Conservation (phyloP, 2,113 vertebrate genomes). For the Aleadryas rufinucha region DNA sequence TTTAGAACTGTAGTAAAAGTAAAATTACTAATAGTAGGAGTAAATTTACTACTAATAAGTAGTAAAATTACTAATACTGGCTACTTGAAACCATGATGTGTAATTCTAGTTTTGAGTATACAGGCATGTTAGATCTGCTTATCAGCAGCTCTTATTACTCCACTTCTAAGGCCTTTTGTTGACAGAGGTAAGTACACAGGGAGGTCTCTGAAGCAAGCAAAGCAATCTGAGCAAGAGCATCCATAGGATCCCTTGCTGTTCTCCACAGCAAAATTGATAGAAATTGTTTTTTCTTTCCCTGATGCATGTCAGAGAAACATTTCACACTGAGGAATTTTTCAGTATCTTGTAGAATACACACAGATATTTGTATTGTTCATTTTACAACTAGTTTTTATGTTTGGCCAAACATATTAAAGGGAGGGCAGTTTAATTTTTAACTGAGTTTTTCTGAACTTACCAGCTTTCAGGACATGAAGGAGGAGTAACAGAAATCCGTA, state of each 20-base stretch:
- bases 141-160: background rate
- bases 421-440: background rate
- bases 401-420: background rate
- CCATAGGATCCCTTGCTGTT: background rate
- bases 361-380: background rate
- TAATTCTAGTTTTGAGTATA: background rate
- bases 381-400: background rate
- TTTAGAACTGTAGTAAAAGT: background rate
- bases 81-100: background rate
- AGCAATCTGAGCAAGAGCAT: background rate
- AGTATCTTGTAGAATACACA: background rate
- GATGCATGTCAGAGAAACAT: background rate
- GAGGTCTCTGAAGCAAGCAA: background rate
- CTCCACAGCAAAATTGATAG: background rate
- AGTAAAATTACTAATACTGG: background rate
- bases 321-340: background rate
- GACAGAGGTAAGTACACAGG: background rate
- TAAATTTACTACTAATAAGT: background rate
- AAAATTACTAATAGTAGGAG: background rate
- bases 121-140: background rate
- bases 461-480: background rate
- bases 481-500: constrained; percentile 37
- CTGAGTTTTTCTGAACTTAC: constrained; percentile 52
- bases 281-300: background rate
- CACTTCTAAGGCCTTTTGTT: background rate